Base-by-base conservation (phyloP, 2,113 vertebrate species). In the Oncorhynchus clarkii region DNA sequence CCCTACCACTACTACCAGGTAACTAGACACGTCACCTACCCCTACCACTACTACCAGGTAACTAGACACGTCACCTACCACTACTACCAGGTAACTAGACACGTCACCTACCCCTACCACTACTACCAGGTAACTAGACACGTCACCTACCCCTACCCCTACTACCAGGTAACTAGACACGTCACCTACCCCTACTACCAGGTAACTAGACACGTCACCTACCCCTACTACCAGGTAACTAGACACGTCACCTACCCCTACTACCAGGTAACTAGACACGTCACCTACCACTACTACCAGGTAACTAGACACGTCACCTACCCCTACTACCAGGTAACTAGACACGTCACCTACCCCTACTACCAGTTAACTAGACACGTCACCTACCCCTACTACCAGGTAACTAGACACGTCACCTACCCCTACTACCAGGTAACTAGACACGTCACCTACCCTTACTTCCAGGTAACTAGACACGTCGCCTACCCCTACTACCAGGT, bases 391-490 rank as follows among this genome's bases (percentile, higher is more conserved):
- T 99, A 99, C 92, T 99, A 99, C 90, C 29, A 31, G 29, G 29
- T 31, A 31, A 31, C 29, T 31, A 31, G 29, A 31, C 29, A 31
- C 29, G 5, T 31, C 29, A 31, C 29, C 29, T 31, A 99, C 29
- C 5, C 1, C 29, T 99, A 24, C 22, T 24, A 24, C 22, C 24
- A 26, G 96, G 98, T 97, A 87, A 94, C 97, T 39, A 34, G 5
- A 67, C 97, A 99, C 91, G 98, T 99, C 91, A 99, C 97, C 87
- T 98, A 97, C 93, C 96, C 98, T 7, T 39, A 39, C 89, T 39
- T 2, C 34, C 34, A 39, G 34, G 34, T 39, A 39, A 39, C 34
- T 8, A 34, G 5, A 8, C 34, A 39, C 34, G 2, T 39, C 34
- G 8, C 34, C 94, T 99, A 99, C 93, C 96, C 99, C 94, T 99